phyloP scores from a whole-genome alignment of 2,797 vertebrate species.

The Xerus rutilus region DNA sequence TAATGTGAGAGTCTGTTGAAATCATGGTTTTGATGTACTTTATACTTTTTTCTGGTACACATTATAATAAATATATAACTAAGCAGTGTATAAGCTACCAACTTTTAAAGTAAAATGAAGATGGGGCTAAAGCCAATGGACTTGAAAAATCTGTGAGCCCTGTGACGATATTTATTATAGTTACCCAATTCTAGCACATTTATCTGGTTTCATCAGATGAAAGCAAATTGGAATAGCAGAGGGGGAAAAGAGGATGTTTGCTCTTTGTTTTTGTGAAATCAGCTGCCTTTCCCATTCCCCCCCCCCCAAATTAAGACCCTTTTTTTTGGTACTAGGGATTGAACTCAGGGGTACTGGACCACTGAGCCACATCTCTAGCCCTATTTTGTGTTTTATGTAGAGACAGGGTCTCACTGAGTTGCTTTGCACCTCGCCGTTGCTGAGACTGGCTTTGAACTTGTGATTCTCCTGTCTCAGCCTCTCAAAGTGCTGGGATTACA shows the following conservation, averaged over 20 bases:
- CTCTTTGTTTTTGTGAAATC: conserved; percentile 61
- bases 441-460: no score
- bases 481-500: no score
- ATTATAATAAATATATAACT: conserved; percentile 48
- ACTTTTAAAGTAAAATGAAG: conserved; percentile 52
- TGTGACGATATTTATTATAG: conserved; percentile 14
- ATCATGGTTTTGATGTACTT: conserved; percentile 15
- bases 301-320: neutral
- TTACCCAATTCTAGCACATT: conserved; percentile 14
- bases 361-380: no score
- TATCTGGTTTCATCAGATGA: conserved; percentile 37
- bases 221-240: conserved; percentile 45
- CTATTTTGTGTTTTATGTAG: no score
- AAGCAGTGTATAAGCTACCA: neutral
- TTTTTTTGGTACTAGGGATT: neutral
- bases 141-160: conserved; percentile 51
- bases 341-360: no score
- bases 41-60: conserved; percentile 42
- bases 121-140: neutral
- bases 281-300: neutral
- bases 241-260: conserved; percentile 43
- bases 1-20: conserved; percentile 36
- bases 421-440: no score
- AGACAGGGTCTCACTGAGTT: no score
- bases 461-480: no score